Percentiles rank a stretch among this genome's conserved stretches.
phyloP scores from a whole-genome alignment of 2,888 invertebrate genomes.

The Cerceris ruficornis region DNA sequence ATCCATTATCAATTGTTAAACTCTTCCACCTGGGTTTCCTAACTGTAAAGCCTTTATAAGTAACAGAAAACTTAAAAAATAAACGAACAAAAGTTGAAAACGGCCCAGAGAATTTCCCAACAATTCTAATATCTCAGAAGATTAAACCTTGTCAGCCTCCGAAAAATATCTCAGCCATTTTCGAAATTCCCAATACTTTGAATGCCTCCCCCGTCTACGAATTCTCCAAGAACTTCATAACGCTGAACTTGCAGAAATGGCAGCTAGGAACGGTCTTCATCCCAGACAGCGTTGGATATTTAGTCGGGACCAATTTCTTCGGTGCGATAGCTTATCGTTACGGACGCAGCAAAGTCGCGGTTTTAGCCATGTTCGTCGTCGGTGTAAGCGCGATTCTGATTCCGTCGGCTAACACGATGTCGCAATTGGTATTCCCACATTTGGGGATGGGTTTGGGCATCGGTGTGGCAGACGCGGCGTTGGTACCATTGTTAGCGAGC shows the following conservation, averaged over 20 bases:
- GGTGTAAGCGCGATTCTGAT: slow-evolving; percentile 86
- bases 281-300: slow-evolving; percentile 92
- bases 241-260: slow-evolving; percentile 83
- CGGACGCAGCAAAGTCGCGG: slow-evolving; percentile 86
- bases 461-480: slow-evolving; percentile 90
- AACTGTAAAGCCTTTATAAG: no score
- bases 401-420: slow-evolving; percentile 85
- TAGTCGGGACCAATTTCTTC: slow-evolving; percentile 91
- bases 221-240: no score
- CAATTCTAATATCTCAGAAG: no score
- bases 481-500: slow-evolving; percentile 90
- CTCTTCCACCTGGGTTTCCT: no score
- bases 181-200: no score
- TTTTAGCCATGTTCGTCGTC: slow-evolving; percentile 85
- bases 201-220: no score
- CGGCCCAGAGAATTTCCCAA: no score
- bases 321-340: slow-evolving; percentile 86
- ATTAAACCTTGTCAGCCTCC: no score
- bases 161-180: no score
- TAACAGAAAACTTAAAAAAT: no score
- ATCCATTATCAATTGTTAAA: neutral
- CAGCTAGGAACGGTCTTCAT: slow-evolving; percentile 92
- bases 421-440: slow-evolving; percentile 88
- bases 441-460: slow-evolving; percentile 91
- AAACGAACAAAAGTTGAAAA: no score